These are phyloP conservation scores for Saturnia japonica DNA, from an alignment of 2,888 invertebrate genomes.

Conservation along the genomic window DNA sequence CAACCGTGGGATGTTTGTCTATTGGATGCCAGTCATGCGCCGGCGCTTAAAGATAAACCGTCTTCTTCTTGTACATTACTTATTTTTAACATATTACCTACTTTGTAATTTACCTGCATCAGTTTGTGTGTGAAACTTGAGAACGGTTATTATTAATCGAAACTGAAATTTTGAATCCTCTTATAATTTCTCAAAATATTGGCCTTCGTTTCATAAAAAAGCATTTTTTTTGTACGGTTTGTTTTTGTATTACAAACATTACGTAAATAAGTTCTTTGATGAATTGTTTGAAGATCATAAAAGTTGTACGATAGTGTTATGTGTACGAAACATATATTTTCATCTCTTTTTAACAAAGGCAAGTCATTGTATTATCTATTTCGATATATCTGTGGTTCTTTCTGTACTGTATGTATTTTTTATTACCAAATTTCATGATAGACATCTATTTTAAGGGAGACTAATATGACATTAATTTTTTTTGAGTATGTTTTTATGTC, in stretches of 20 bases:
- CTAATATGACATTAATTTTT: too few species aligned
- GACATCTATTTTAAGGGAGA: too few species aligned
- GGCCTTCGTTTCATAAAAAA: background rate
- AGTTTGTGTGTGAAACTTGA: background rate
- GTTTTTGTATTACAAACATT: background rate
- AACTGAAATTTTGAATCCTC: background rate
- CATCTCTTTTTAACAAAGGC: constrained; percentile 40
- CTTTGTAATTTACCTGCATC: background rate
- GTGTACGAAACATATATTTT: constrained; percentile 34
- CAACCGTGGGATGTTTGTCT: constrained; percentile 9
- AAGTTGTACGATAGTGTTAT: constrained; percentile 22
- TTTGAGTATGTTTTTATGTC: too few species aligned
- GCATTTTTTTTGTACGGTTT: background rate
- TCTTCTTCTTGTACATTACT: background rate
- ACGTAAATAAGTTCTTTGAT: background rate
- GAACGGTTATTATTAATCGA: background rate
- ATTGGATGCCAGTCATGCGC: constrained; percentile 14
- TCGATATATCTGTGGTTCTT: too few species aligned
- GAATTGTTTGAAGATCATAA: background rate
- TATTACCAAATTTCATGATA: too few species aligned
- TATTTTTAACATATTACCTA: background rate
- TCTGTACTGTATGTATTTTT: too few species aligned
- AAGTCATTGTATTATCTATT: constrained; percentile 21
- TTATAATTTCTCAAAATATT: background rate
- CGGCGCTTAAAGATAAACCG: constrained; percentile 10